Percentiles rank a stretch among this genome's conserved stretches.
These are phyloP conservation scores for Diadumene lineata DNA, from an alignment of 92 coral and sea anemone genomes.

Conservation along the genomic window DNA sequence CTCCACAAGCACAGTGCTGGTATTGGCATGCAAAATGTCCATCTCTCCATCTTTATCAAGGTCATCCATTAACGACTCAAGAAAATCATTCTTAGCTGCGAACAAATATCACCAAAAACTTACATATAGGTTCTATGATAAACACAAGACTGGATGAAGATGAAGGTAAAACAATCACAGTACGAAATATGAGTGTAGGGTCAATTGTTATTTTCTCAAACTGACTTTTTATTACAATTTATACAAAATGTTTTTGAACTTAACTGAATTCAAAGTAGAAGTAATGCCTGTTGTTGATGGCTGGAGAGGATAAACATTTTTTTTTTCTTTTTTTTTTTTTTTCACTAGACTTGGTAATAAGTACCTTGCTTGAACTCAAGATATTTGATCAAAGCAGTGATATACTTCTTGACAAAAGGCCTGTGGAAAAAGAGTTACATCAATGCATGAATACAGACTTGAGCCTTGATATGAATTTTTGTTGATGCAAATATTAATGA, in stretches of 20 bases:
- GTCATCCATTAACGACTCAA: conserved; percentile 1
- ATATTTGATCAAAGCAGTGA: conserved; percentile 24
- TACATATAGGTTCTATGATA: too few relatives aligned
- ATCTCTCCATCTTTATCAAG: background rate
- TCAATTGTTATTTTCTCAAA: too few relatives aligned
- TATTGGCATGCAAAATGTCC: background rate
- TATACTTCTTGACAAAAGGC: conserved; percentile 21
- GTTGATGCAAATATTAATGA: background rate
- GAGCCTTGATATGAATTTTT: too few relatives aligned
- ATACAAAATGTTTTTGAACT: too few relatives aligned
- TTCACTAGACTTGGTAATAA: too few relatives aligned
- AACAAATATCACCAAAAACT: background rate
- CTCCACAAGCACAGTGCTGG: background rate
- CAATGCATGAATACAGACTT: background rate
- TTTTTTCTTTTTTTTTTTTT: conserved; percentile 15
- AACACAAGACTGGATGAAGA: background rate
- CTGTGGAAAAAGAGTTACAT: background rate
- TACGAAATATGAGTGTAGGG: too few relatives aligned
- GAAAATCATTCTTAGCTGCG: conserved; percentile 2
- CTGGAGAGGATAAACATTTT: background rate
- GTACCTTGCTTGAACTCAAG: too few relatives aligned
- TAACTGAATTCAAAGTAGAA: too few relatives aligned
- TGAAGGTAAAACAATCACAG: background rate
- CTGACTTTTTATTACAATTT: too few relatives aligned
- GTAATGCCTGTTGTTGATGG: too few relatives aligned